Evolutionary conservation across 2,113 vertebrate genomes (phyloP), one percentile per base, ranked within the genome.

Genomic region (Pitta sordida): DNA sequence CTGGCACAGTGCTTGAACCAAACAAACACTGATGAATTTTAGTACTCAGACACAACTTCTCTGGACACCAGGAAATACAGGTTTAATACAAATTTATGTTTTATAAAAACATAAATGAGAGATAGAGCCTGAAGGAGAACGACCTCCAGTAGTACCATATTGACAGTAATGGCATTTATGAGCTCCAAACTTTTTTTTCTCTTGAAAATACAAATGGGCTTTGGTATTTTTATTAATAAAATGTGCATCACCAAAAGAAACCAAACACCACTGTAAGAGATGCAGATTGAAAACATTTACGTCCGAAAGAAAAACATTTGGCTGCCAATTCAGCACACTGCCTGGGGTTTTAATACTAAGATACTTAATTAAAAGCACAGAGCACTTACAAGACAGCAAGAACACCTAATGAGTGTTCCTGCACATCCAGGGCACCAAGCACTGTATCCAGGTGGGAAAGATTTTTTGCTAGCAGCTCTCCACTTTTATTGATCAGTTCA

Each of bases 401-500:
- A 92, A 99, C 99, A 1, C 99, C 99, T 37, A 99, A 94, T 4
- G 99, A 99, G 93, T 99, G 99, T 93, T 99, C 99, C 93, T 99
- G 99, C 79, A 99, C 99, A 96, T 99, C 99, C 97, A 99, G 97
- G 64, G 99, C 99, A 89, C 99, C 99, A 4, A 99, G 98, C 92
- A 99, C 99, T 19, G 99, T 99, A 97, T 99, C 99, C 98, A 99
- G 97, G 78, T 99, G 99, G 76, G 99, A 99, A 91, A 99, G 97
- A 67, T 99, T 99, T 97, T 99, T 99, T 86, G 99, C 99, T 93
- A 99, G 98, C 95, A 99, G 98, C 88, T 99, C 99, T 92, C 99
- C 99, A 11, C 99, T 99, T 98, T 99, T 99, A 98, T 99, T 99
- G 97, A 99, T 99, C 97, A 99, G 97, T 96, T 99, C 99, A 91